Base-by-base conservation (phyloP, 2,888 invertebrate genomes). In the Oligia fasciuncula region DNA sequence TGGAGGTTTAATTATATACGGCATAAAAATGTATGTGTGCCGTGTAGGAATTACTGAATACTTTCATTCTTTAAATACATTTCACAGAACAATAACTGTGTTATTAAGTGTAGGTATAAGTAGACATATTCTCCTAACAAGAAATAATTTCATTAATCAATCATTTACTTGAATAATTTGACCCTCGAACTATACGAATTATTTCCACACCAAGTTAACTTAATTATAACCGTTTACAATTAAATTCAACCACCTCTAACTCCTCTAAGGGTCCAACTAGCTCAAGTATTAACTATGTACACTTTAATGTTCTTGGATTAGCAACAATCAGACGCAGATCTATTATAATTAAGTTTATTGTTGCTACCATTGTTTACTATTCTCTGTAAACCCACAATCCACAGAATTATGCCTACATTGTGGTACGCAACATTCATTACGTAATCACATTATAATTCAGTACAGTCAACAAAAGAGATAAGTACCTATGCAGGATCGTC, bases 321-420 rank as follows among this genome's bases (percentile, higher is more conserved):
- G 19, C 51, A 43, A 43, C 29, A 74, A 72, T n/a, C 72, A 72
- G 73, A 73, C 8, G 17, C 17, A 9, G 11, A 46, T 73, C 23
- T 57, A 29, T 57, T 57, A 4, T 57, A 75, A 72, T 23, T 17
- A 57, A 57, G 73, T 6, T 35, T 23, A 29, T 29, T 9, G 19
- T 43, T n/a, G 40, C 17, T 43, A n/a, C 17, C 71, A 40, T n/a
- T 71, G n/a, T 40, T 57, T 11, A 6, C 11, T 57, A 73, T 73
- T 49, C 73, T 40, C n/a, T 40, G 17, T 49, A 49, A 49, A 17
- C n/a, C 4, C 46, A 19, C 19, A 69, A 23, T 4, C 8, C 23
- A 51, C 69, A 69, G 35, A 14, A 69, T 35, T 35, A 69, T 35
- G 35, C 14, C 13, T 23, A 69, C 51, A 35, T 69, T 35, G 23